A percentile compares a stretch with the other conserved stretches of the same genome.
phyloP scores from a whole-genome alignment of 2,888 invertebrate genomes.

The Schizotus pectinicornis region DNA sequence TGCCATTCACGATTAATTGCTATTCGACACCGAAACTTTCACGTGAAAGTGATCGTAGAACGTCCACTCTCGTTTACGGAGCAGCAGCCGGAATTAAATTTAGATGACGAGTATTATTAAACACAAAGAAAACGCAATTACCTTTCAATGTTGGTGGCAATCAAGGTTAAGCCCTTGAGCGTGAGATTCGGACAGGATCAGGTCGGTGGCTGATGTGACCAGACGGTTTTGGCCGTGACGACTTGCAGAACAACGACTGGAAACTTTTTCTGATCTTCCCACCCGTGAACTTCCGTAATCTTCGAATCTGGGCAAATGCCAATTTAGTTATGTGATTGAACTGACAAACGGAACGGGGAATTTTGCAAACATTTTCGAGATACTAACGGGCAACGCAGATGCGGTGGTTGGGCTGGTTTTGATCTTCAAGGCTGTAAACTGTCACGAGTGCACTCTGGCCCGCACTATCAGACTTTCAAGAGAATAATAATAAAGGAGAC shows the following conservation, averaged over 20 bases:
- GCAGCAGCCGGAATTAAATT: constrained; percentile 23
- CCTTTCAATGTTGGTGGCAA: constrained; percentile 26
- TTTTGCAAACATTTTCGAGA: constrained; percentile 1
- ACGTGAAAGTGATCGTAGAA: constrained; percentile 27
- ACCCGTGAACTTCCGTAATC: constrained; percentile 31
- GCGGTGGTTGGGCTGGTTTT: too few species aligned
- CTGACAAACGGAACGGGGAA: constrained; percentile 19
- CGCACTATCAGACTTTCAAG: background rate
- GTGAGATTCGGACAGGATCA: background rate
- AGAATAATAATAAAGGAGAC: constrained; percentile 4
- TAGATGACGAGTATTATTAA: constrained; percentile 29
- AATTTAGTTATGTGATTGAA: constrained; percentile 6
- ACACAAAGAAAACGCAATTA: constrained; percentile 38
- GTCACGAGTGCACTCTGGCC: too few species aligned
- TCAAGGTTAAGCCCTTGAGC: constrained; percentile 34
- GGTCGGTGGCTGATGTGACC: too few species aligned
- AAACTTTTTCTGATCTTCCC: background rate
- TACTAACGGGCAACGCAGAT: background rate
- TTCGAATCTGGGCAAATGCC: constrained; percentile 29
- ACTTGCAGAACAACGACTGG: background rate
- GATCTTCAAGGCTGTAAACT: background rate
- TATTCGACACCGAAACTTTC: constrained; percentile 13
- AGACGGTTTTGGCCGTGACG: too few species aligned
- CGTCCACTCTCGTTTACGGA: background rate
- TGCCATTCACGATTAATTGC: too few species aligned